Conservation (phyloP, 2,113 vertebrate genomes). For the Speoplatyrhinus poulsoni region DNA sequence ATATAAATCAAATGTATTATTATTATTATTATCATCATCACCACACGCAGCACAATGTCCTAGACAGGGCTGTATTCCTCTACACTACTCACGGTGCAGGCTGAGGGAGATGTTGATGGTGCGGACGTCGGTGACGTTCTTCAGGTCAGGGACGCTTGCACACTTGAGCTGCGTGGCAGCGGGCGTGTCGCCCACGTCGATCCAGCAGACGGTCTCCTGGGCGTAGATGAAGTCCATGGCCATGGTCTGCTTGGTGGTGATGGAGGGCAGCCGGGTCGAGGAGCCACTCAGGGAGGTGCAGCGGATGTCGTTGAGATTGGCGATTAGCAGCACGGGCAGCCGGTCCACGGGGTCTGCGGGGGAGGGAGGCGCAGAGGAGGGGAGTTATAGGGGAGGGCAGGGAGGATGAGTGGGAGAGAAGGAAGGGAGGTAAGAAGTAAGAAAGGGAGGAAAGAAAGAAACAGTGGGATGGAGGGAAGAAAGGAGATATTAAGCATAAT, state of each 20-base stretch:
- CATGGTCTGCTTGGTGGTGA: conserved; percentile 90
- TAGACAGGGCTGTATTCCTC: not conserved
- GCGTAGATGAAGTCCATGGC: conserved; percentile 96
- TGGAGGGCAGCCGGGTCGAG: conserved; percentile 82
- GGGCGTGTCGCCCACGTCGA: conserved; percentile 88
- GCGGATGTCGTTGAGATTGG: conserved; percentile 95
- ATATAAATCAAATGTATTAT: too few relatives aligned
- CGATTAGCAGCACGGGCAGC: conserved; percentile 88
- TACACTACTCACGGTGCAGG: conserved; percentile 88
- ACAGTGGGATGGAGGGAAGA: conserved; percentile 32
- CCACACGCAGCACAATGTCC: too few relatives aligned
- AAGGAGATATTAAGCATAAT: too few relatives aligned
- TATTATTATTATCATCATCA: too few relatives aligned
- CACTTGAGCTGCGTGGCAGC: conserved; percentile 90
- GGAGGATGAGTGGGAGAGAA: not conserved
- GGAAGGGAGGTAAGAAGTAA: not conserved
- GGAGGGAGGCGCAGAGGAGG: not conserved
- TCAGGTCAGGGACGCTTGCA: conserved; percentile 89
- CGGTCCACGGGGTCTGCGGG: conserved; percentile 86
- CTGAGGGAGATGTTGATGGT: conserved; percentile 95
- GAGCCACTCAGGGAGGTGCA: conserved; percentile 87
- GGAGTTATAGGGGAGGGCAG: not conserved
- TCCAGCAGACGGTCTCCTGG: conserved; percentile 93
- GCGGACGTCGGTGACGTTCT: conserved; percentile 84
- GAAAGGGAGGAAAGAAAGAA: not conserved